A percentile compares a stretch with the other conserved stretches of the same genome.
Evolutionary conservation across 2,113 vertebrate species (phyloP).

Genomic region (Ursus arctos): DNA sequence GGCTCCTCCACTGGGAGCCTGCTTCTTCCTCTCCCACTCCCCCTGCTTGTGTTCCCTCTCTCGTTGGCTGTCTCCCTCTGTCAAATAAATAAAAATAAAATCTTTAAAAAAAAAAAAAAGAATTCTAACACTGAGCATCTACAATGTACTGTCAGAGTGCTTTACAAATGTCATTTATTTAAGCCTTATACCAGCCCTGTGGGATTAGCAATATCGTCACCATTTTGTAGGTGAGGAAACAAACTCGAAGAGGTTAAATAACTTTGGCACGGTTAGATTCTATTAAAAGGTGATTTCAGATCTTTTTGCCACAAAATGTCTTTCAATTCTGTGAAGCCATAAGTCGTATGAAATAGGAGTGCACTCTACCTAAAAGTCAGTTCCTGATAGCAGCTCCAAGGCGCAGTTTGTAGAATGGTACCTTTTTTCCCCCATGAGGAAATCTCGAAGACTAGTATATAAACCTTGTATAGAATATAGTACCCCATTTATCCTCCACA

Average conservation of each 20-base stretch:
- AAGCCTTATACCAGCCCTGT: not conserved
- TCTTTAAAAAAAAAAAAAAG: not conserved
- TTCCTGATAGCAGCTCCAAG: not conserved
- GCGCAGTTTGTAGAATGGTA: not conserved
- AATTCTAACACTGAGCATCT: not conserved
- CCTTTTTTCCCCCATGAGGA: not conserved
- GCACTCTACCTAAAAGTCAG: not conserved
- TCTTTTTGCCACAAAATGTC: slow-evolving; percentile 18
- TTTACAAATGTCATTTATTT: not conserved
- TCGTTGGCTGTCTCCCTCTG: too few species aligned
- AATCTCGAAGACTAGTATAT: not conserved
- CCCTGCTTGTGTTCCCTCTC: too few species aligned
- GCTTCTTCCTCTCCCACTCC: too few species aligned
- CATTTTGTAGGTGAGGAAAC: slow-evolving; percentile 30
- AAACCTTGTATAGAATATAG: not conserved
- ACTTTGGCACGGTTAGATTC: not conserved
- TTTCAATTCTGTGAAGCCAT: not conserved
- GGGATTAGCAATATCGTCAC: not conserved
- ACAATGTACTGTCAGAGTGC: too few species aligned
- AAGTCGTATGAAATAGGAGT: not conserved
- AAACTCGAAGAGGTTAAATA: not conserved
- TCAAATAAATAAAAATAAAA: too few species aligned
- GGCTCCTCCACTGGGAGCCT: too few species aligned
- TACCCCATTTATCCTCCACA: not conserved
- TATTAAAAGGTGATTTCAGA: not conserved